A percentile compares a stretch with the other conserved stretches of the same genome.
Evolutionary conservation across 2,797 vertebrate species (phyloP).

Genomic region (Gambusia yucatana): DNA sequence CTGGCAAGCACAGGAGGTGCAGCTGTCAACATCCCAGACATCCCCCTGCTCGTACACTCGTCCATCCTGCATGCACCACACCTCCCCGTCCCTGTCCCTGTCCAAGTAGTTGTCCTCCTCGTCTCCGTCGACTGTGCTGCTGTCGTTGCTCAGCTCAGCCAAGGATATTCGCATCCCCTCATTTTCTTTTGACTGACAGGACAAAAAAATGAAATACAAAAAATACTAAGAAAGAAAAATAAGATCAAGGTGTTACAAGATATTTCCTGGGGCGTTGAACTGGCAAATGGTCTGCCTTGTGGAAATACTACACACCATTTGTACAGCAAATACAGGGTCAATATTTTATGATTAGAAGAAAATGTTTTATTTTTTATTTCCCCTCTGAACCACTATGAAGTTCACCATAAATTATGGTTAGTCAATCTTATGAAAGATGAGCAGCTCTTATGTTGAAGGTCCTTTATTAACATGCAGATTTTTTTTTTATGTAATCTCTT

Average conservation of each 20-base stretch:
- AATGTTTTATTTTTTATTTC: background rate
- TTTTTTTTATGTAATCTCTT: background rate
- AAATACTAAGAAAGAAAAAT: conserved; percentile 18
- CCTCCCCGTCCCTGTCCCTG: conserved; percentile 73
- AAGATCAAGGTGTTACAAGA: background rate
- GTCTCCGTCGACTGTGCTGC: conserved; percentile 10
- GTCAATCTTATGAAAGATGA: background rate
- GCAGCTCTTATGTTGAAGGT: background rate
- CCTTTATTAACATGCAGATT: background rate
- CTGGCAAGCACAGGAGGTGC: conserved; percentile 91
- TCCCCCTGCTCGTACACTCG: conserved; percentile 90
- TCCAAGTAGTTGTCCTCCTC: conserved; percentile 39
- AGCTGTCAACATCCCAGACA: conserved; percentile 95
- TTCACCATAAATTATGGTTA: background rate
- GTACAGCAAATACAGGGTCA: background rate
- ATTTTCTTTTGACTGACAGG: conserved; percentile 89
- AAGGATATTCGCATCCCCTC: conserved; percentile 89
- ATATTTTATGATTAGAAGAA: background rate
- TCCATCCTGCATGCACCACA: conserved; percentile 92
- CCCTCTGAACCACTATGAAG: background rate
- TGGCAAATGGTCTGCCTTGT: background rate
- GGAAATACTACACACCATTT: background rate
- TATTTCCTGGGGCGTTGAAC: background rate
- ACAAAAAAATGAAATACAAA: conserved; percentile 27
- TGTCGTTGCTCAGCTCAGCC: conserved; percentile 83